Percentiles rank a stretch among this genome's conserved stretches.
Evolutionary conservation across 2,888 invertebrate species (phyloP).

Genomic region (Cartodere bifasciata): DNA sequence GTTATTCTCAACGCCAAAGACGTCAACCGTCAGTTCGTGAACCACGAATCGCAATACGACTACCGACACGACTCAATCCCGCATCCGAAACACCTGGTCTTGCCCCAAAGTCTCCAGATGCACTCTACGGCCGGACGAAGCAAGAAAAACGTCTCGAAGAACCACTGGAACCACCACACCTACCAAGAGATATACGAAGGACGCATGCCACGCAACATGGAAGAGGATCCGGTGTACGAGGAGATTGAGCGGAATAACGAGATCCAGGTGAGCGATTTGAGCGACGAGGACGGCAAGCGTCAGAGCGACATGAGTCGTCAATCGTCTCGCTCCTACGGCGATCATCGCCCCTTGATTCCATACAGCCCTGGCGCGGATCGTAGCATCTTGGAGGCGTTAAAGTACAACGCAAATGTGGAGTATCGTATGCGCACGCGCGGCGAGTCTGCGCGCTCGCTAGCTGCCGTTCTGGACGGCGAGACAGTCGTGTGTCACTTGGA

Average conservation of each 20-base stretch:
- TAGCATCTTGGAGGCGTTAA: slow-evolving; percentile 30
- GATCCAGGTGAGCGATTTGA: slow-evolving; percentile 62
- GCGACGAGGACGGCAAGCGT: slow-evolving; percentile 63
- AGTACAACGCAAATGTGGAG: slow-evolving; percentile 32
- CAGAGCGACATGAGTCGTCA: slow-evolving; percentile 60
- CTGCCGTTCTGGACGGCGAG: slow-evolving; percentile 74
- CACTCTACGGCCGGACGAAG: slow-evolving; percentile 28
- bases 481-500: slow-evolving; percentile 80
- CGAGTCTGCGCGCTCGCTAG: slow-evolving; percentile 46
- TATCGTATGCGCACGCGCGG: slow-evolving; percentile 41
- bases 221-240: slow-evolving; percentile 71
- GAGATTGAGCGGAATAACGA: slow-evolving; percentile 61
- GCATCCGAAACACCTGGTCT: slow-evolving; percentile 27
- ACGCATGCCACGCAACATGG: slow-evolving; percentile 38
- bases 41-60: slow-evolving; percentile 24
- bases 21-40: slow-evolving; percentile 34
- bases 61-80: slow-evolving; percentile 25
- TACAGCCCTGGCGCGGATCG: slow-evolving; percentile 57
- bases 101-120: slow-evolving; percentile 24
- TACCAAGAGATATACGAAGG: slow-evolving; percentile 61
- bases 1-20: slow-evolving; percentile 42
- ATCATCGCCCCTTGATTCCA: slow-evolving; percentile 68
- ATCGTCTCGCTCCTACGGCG: slow-evolving; percentile 65
- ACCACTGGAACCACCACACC: slow-evolving; percentile 62
- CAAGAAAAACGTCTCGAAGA: slow-evolving; percentile 35